Evolutionary conservation across 2,113 vertebrate genomes (phyloP).

Genomic region (Aptenodytes patagonicus): DNA sequence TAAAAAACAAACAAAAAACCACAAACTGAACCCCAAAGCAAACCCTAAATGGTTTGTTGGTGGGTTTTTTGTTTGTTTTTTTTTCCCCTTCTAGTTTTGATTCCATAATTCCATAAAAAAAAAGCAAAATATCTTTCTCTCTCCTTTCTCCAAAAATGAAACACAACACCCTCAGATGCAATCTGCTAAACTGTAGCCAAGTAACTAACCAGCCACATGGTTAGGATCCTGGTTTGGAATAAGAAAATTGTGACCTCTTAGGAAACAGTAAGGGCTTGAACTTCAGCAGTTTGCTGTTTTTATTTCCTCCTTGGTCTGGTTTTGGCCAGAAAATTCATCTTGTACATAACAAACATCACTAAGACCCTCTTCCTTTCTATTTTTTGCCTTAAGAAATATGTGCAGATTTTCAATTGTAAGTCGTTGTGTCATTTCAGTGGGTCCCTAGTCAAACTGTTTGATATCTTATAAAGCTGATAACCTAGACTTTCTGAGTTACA

Average conservation of each 20-base stretch:
- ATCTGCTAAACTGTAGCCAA: background rate
- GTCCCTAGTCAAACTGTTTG: background rate
- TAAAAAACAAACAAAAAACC: accelerated
- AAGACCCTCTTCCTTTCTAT: background rate
- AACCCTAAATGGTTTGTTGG: background rate
- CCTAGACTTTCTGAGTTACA: background rate
- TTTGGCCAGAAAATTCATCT: background rate
- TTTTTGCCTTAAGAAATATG: background rate
- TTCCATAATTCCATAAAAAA: background rate
- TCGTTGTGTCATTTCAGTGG: background rate
- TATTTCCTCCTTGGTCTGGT: background rate
- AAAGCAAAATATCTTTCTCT: background rate
- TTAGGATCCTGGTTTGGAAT: background rate
- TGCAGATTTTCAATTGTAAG: background rate
- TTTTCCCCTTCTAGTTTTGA: background rate
- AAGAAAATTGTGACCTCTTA: background rate
- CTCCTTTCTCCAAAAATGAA: background rate
- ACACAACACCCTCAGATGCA: background rate
- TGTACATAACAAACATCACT: background rate
- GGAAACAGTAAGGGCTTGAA: background rate
- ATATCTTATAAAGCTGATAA: background rate
- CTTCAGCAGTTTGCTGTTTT: background rate
- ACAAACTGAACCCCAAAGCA: background rate
- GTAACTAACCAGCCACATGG: background rate
- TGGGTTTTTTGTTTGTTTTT: background rate